Percentiles rank a stretch among this genome's conserved stretches.
Evolutionary conservation across 2,797 vertebrate species (phyloP).

Genomic region (Sebastes cheni): DNA sequence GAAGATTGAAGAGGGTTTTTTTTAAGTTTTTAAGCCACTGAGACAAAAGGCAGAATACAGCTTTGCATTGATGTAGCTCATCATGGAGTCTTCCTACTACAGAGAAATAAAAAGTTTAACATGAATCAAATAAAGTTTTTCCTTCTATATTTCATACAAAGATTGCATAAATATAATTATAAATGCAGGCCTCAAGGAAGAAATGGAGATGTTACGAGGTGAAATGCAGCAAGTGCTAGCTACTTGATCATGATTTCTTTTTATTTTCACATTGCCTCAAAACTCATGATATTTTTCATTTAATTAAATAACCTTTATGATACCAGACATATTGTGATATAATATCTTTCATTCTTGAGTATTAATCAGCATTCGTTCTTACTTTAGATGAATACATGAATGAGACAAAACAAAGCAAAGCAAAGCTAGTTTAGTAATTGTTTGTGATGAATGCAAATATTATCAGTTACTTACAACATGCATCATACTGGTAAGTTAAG

Average conservation of each 20-base stretch:
- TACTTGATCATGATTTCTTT: not conserved
- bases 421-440: not conserved
- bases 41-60: slow-evolving; percentile 14
- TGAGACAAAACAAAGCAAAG: not conserved
- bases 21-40: slow-evolving; percentile 39
- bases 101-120: not conserved
- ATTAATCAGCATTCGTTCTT: not conserved
- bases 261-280: not conserved
- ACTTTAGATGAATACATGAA: too few species aligned
- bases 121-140: not conserved
- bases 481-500: not conserved
- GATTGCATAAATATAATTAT: slow-evolving; percentile 3
- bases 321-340: not conserved
- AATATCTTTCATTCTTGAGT: not conserved
- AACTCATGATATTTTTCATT: not conserved
- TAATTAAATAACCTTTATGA: not conserved
- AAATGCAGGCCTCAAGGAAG: slow-evolving; percentile 8
- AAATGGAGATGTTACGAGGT: not conserved
- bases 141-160: not conserved
- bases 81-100: not conserved
- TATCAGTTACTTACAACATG: not conserved
- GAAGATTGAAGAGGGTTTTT: slow-evolving; percentile 32
- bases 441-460: not conserved
- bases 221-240: not conserved
- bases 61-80: slow-evolving; percentile 14